Conservation (phyloP, 2,797 vertebrate species). For the Rhynchotus rufescens region DNA sequence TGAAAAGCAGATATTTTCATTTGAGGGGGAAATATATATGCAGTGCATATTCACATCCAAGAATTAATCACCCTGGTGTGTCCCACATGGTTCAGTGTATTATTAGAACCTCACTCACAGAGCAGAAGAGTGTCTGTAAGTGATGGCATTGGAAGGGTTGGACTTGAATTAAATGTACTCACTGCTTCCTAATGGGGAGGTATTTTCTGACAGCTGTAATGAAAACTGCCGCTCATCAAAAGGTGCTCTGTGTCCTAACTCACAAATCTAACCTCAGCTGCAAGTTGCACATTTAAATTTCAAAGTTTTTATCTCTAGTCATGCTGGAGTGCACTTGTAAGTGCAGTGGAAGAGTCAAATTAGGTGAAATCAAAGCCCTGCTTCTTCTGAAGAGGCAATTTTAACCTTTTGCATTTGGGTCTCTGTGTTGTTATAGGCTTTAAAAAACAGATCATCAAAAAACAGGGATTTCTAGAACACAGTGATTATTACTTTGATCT, state of each 20-base stretch:
- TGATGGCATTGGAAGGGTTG: slow-evolving; percentile 50
- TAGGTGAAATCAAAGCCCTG: slow-evolving; percentile 72
- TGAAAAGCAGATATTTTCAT: slow-evolving; percentile 41
- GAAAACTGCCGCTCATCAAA: slow-evolving; percentile 76
- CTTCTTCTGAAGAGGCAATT: slow-evolving; percentile 64
- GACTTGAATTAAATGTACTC: slow-evolving; percentile 62
- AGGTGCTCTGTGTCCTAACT: slow-evolving; percentile 72
- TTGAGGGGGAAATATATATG: slow-evolving; percentile 22
- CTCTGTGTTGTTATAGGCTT: slow-evolving; percentile 66
- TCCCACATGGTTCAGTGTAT: slow-evolving; percentile 67
- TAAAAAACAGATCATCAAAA: slow-evolving; percentile 65
- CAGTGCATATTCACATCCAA: slow-evolving; percentile 18
- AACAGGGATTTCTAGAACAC: slow-evolving; percentile 65
- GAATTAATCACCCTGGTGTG: slow-evolving; percentile 67
- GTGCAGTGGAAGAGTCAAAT: slow-evolving; percentile 57
- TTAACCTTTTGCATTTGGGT: slow-evolving; percentile 57
- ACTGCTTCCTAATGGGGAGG: slow-evolving; percentile 68
- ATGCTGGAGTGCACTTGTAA: slow-evolving; percentile 67
- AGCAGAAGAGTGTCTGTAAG: slow-evolving; percentile 64
- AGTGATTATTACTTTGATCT: slow-evolving; percentile 70
- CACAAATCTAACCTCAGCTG: slow-evolving; percentile 67
- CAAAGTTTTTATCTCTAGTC: slow-evolving; percentile 76
- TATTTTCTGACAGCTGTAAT: slow-evolving; percentile 75
- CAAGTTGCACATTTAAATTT: slow-evolving; percentile 79
- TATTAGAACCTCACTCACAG: slow-evolving; percentile 70